Evolutionary conservation across 2,113 vertebrate species (phyloP).

Genomic region (Caloenas nicobarica): DNA sequence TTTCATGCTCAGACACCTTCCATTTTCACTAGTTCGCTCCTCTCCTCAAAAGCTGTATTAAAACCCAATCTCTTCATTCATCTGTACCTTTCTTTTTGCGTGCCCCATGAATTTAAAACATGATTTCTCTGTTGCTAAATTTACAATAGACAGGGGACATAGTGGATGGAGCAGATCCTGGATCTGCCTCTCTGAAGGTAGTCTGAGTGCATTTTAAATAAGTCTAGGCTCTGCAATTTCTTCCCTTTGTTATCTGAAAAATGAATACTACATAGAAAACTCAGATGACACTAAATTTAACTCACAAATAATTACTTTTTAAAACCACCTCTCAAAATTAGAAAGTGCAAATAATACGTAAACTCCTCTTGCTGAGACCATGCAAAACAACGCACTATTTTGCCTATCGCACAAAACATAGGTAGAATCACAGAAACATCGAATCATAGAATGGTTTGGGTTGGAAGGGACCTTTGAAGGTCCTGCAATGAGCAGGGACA

Average conservation of each 20-base stretch:
- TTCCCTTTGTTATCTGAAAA: background rate
- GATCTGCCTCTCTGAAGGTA: background rate
- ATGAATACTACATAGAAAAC: background rate
- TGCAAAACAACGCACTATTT: background rate
- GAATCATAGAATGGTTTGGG: background rate
- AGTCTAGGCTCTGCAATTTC: background rate
- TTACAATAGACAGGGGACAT: background rate
- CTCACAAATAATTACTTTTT: background rate
- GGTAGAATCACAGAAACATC: background rate
- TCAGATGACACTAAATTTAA: background rate
- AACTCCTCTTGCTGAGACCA: background rate
- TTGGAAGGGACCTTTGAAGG: too few relatives aligned
- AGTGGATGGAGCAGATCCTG: background rate
- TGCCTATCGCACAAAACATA: background rate
- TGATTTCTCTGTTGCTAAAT: rapidly evolving
- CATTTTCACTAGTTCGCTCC: background rate
- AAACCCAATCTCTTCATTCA: background rate
- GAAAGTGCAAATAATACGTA: background rate
- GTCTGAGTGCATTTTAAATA: background rate
- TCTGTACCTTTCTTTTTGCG: background rate
- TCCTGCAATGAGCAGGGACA: background rate
- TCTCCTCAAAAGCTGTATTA: background rate
- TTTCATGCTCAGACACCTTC: background rate
- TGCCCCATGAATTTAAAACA: background rate
- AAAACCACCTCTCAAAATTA: background rate